A percentile compares a stretch with the other conserved stretches of the same genome.
Conservation (phyloP, 2,797 vertebrate genomes). For the Ataeniobius toweri region DNA sequence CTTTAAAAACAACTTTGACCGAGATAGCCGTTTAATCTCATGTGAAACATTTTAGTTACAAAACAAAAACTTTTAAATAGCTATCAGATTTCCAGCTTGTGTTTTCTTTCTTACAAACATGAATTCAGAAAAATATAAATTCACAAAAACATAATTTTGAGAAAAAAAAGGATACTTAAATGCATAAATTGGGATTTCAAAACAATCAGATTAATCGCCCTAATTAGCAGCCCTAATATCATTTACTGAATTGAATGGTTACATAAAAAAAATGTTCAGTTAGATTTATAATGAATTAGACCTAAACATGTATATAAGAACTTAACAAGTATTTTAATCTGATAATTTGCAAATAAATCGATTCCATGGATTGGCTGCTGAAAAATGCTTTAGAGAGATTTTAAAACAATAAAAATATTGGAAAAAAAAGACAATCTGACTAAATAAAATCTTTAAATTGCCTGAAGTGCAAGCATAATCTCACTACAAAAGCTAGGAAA, state of each 20-base stretch:
- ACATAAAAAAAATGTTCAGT: neutral
- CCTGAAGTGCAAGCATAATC: constrained; percentile 14
- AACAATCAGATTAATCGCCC: too few relatives aligned
- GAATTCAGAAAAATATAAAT: neutral
- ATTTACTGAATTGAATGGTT: neutral
- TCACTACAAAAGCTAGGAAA: constrained; percentile 24
- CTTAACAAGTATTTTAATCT: neutral
- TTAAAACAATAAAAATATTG: neutral
- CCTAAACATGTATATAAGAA: neutral
- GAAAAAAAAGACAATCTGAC: neutral
- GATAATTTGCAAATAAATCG: neutral
- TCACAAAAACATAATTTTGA: neutral
- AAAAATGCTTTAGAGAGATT: neutral
- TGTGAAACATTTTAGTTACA: too few relatives aligned
- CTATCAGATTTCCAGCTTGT: neutral
- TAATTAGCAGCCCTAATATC: neutral
- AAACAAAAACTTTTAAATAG: too few relatives aligned
- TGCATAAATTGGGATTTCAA: too few relatives aligned
- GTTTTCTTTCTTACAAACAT: neutral
- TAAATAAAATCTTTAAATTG: constrained; percentile 2
- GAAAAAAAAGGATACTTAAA: neutral
- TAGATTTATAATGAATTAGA: neutral
- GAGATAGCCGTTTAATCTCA: too few relatives aligned
- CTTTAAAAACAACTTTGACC: neutral
- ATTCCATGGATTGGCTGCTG: neutral